phyloP scores from a whole-genome alignment of 2,888 invertebrate genomes.

The Megamerina dolium region DNA sequence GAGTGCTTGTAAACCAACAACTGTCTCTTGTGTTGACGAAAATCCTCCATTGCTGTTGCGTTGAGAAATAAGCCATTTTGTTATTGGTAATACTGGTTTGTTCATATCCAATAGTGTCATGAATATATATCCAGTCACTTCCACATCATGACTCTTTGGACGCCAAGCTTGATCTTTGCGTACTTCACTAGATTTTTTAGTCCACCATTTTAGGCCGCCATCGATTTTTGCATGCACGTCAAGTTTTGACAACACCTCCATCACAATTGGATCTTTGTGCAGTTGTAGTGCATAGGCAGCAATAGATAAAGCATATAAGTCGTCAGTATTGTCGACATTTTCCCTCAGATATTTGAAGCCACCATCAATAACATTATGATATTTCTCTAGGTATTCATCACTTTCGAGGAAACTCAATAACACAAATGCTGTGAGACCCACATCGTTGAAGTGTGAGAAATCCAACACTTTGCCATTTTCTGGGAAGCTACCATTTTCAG shows the following conservation, averaged over 20 bases:
- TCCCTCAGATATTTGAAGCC: slow-evolving; percentile 67
- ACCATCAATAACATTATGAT: slow-evolving; percentile 64
- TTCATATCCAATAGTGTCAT: slow-evolving; percentile 53
- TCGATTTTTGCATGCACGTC: slow-evolving; percentile 50
- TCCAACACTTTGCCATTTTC: slow-evolving; percentile 62
- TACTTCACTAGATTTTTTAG: slow-evolving; percentile 45
- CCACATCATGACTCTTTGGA: slow-evolving; percentile 54
- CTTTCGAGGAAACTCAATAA: slow-evolving; percentile 66
- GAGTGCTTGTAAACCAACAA: slow-evolving; percentile 62
- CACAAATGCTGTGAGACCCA: slow-evolving; percentile 71
- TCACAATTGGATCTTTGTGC: slow-evolving; percentile 58
- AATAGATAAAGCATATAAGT: slow-evolving; percentile 68
- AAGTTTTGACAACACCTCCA: slow-evolving; percentile 51
- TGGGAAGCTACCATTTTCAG: slow-evolving; percentile 66
- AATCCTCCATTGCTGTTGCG: slow-evolving; percentile 62
- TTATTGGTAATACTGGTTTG: slow-evolving; percentile 49
- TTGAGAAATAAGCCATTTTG: slow-evolving; percentile 66
- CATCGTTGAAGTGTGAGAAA: slow-evolving; percentile 55
- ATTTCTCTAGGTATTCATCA: slow-evolving; percentile 45
- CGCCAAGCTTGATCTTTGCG: not conserved
- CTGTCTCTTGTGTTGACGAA: slow-evolving; percentile 67
- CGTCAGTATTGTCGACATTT: slow-evolving; percentile 56
- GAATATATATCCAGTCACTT: slow-evolving; percentile 80
- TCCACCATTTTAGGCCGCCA: slow-evolving; percentile 71
- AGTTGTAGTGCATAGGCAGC: slow-evolving; percentile 68